Conservation (phyloP, 2,113 vertebrate genomes). For the Saccopteryx bilineata region DNA sequence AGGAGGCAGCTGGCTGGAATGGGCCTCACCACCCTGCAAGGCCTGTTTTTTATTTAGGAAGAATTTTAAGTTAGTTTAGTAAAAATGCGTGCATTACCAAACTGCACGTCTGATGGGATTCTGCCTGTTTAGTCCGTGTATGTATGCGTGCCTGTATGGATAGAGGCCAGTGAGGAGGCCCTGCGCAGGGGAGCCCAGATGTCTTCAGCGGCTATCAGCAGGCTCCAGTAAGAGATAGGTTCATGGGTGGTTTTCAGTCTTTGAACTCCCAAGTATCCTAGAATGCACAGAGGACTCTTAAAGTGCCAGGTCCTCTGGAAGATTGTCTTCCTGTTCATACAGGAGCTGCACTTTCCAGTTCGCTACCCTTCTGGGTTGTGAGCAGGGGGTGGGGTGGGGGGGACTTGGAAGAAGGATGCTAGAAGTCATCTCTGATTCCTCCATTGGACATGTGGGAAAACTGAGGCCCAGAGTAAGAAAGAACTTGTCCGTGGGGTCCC, state of each 20-base stretch:
- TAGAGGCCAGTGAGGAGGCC: neutral
- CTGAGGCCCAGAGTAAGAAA: neutral
- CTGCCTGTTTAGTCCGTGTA: neutral
- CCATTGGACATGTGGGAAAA: neutral
- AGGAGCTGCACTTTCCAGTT: neutral
- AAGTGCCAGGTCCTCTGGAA: neutral
- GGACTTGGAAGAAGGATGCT: neutral
- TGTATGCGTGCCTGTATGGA: neutral
- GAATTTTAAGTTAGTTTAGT: slow-evolving; percentile 26
- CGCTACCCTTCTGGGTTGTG: neutral
- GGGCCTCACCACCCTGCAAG: neutral
- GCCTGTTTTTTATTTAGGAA: slow-evolving; percentile 49
- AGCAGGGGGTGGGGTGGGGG: neutral
- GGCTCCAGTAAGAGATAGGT: neutral
- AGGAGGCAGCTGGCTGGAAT: neutral
- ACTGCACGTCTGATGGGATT: neutral
- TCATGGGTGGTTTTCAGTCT: slow-evolving; percentile 12
- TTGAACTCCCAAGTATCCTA: neutral
- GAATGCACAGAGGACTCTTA: neutral
- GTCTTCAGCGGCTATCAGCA: neutral
- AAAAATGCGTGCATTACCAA: neutral
- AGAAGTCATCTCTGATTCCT: neutral
- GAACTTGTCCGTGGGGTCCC: neutral
- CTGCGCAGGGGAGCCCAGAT: rapidly evolving
- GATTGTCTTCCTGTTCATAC: rapidly evolving